phyloP scores from a whole-genome alignment of 2,797 vertebrate species.

The Hemitrygon akajei region DNA sequence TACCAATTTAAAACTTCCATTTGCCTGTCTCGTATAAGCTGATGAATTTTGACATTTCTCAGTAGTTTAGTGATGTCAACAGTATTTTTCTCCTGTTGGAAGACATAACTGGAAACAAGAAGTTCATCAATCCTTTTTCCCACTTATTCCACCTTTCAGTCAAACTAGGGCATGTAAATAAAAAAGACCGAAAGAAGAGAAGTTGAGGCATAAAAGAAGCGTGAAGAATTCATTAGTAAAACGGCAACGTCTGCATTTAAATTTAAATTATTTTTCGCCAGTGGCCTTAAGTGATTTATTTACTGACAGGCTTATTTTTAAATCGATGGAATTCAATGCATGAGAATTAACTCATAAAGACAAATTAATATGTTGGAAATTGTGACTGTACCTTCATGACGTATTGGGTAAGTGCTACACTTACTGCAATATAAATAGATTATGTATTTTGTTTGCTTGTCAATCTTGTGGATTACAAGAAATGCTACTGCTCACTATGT shows the following conservation, averaged over 20 bases:
- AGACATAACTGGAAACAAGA: too few species aligned
- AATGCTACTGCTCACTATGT: neutral
- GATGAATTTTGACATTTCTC: neutral
- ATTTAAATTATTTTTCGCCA: slow-evolving; percentile 28
- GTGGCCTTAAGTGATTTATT: neutral
- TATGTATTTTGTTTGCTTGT: neutral
- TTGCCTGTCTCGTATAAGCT: neutral
- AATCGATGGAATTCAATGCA: neutral
- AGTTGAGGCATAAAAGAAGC: neutral
- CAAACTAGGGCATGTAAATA: neutral
- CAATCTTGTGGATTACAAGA: neutral
- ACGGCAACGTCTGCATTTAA: neutral
- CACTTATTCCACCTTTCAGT: neutral
- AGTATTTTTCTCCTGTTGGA: neutral
- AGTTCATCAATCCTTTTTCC: neutral
- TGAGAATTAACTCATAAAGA: neutral
- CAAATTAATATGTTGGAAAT: slow-evolving; percentile 2
- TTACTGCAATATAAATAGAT: neutral
- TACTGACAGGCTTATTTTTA: neutral
- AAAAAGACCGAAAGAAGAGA: neutral
- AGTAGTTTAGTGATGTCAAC: neutral
- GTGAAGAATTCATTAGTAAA: neutral
- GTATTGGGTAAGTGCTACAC: neutral
- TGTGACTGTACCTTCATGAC: neutral
- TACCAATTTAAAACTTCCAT: neutral